Conservation (phyloP, 2,888 invertebrate species). For the Callyntrura sp. region DNA sequence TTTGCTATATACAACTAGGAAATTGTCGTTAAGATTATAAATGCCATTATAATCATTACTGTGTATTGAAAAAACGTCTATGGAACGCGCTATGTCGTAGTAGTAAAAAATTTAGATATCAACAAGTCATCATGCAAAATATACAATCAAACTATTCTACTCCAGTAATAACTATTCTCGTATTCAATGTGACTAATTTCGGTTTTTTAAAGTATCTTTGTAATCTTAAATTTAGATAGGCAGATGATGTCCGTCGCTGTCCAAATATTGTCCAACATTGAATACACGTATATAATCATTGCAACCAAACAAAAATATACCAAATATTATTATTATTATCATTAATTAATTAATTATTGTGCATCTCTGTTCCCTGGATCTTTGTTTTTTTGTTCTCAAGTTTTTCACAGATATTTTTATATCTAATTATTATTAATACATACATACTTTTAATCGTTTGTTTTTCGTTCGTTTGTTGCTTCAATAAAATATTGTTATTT, state of each 20-base stretch:
- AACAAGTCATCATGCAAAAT: conserved; percentile 61
- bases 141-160: conserved; percentile 38
- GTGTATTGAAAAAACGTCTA: conserved; percentile 46
- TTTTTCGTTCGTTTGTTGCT: conserved; percentile 65
- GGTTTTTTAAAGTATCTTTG: conserved; percentile 32
- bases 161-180: conserved; percentile 48
- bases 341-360: conserved; percentile 67
- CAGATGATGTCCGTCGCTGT: conserved; percentile 46
- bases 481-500: conserved; percentile 56
- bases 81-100: conserved; percentile 47
- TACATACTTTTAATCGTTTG: conserved; percentile 53
- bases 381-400: conserved; percentile 75
- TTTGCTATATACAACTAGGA: conserved; percentile 65
- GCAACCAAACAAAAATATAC: conserved; percentile 71
- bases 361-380: conserved; percentile 77
- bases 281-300: conserved; percentile 41
- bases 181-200: conserved; percentile 62
- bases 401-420: conserved; percentile 77
- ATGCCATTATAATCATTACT: conserved; percentile 52
- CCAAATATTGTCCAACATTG: conserved; percentile 53
- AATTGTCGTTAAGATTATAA: conserved; percentile 30
- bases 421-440: conserved; percentile 61
- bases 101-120: conserved; percentile 42
- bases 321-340: conserved; percentile 68
- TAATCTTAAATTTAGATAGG: conserved; percentile 30